phyloP scores from a whole-genome alignment of 1,140 invertebrate genomes.

The Euwallacea similis region DNA sequence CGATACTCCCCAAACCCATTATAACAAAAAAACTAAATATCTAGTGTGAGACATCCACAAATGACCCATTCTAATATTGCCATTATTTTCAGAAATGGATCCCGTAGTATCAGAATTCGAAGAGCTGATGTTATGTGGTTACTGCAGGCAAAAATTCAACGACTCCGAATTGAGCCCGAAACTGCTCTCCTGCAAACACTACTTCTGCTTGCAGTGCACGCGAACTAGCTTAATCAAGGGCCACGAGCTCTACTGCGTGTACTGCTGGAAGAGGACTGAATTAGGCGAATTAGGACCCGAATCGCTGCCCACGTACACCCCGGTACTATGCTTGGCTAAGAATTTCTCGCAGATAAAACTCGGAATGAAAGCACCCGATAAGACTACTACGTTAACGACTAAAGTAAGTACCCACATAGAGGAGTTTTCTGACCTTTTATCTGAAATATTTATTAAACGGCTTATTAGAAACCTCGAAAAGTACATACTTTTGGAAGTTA shows the following conservation, averaged over 20 bases:
- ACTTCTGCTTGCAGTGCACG: slow-evolving; percentile 74
- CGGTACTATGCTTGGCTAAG: slow-evolving; percentile 65
- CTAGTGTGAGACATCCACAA: too few relatives aligned
- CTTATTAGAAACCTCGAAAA: too few relatives aligned
- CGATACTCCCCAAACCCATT: too few relatives aligned
- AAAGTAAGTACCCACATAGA: slow-evolving; percentile 23
- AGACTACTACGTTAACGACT: slow-evolving; percentile 36
- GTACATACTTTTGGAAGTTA: too few relatives aligned
- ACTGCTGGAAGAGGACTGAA: slow-evolving; percentile 70
- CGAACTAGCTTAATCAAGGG: slow-evolving; percentile 65
- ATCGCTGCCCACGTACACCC: slow-evolving; percentile 65
- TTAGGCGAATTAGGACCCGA: slow-evolving; percentile 64
- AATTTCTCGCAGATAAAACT: slow-evolving; percentile 62
- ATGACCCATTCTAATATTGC: neutral
- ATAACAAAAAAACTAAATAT: too few relatives aligned
- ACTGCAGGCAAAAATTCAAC: slow-evolving; percentile 47
- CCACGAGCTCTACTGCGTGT: slow-evolving; percentile 66
- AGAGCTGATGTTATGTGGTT: slow-evolving; percentile 43
- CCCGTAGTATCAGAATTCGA: slow-evolving; percentile 61
- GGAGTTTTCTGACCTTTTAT: neutral
- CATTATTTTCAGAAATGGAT: slow-evolving; percentile 55
- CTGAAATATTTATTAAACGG: slow-evolving; percentile 2
- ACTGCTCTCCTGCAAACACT: slow-evolving; percentile 73
- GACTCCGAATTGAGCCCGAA: slow-evolving; percentile 70
- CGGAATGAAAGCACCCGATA: slow-evolving; percentile 54